A percentile compares a stretch with the other conserved stretches of the same genome.
These are phyloP conservation scores for Odocoileus virginianus DNA, from an alignment of 2,113 vertebrate species.

Conservation along the genomic window DNA sequence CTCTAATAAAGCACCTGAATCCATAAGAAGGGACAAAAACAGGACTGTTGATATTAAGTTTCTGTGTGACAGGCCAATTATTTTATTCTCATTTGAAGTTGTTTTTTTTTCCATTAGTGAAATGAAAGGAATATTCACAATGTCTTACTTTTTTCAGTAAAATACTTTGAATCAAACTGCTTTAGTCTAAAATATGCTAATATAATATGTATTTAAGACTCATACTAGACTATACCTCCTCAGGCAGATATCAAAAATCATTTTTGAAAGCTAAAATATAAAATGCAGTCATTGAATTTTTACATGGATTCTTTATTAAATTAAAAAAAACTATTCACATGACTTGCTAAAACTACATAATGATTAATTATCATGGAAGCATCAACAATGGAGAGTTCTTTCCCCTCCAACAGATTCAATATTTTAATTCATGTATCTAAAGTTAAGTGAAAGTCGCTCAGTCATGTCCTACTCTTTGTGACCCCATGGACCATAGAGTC, in stretches of 20 bases:
- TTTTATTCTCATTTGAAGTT: background rate
- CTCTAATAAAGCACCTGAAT: background rate
- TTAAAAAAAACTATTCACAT: background rate
- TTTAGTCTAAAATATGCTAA: background rate
- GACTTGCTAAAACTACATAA: background rate
- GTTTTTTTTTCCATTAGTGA: background rate
- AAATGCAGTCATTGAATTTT: background rate
- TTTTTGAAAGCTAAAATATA: background rate
- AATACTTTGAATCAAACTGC: background rate
- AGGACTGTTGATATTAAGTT: background rate
- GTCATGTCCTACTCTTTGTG: background rate
- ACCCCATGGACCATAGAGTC: background rate
- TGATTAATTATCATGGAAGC: background rate
- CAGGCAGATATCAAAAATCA: background rate
- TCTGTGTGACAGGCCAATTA: fast-evolving
- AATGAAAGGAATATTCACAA: background rate
- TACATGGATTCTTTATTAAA: background rate
- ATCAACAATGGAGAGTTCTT: background rate
- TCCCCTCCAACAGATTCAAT: background rate
- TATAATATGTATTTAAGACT: background rate
- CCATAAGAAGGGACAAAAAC: background rate
- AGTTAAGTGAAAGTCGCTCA: background rate
- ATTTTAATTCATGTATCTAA: background rate
- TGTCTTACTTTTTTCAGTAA: background rate
- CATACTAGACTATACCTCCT: background rate